Evolutionary conservation across 2,113 vertebrate species (phyloP), one percentile per base, ranked within the genome.

Genomic region (Ammodytes marinus): DNA sequence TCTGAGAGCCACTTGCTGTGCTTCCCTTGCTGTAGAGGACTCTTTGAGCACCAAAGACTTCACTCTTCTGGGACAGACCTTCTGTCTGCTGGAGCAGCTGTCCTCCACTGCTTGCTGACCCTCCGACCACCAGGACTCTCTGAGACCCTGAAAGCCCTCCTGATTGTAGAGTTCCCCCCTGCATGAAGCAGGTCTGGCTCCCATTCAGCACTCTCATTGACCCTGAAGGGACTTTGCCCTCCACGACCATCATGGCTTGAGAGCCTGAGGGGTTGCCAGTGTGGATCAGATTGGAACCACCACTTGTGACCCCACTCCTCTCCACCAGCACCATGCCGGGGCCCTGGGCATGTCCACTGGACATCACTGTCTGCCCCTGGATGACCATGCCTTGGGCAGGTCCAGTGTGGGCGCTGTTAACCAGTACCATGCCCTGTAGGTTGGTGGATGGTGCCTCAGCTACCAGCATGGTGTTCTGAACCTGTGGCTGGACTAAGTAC

Each of bases 401-500:
- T 39, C 15, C 42, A 13, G 61, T 45, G 13, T 87, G 80, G 49
- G 64, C 52, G 19, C 76, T 42, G 0, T 85, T 85, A 27, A 93
- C 66, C 63, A 94, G 17, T n/a, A 94, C 70, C 87, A 94, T 63
- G 47, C 74, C 59, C 73, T 93, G 91, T 40, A 92, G 39, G 69
- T 85, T 88, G 60, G 75, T 65, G 45, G 82, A 46, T 1, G 88
- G 88, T 37, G 86, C 77, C 17, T 89, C 80, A 17, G 93, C 46
- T 15, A 93, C 54, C 8, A 94, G 52, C 74, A 92, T 14, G 11
- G 87, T 86, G 77, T 91, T 92, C 60, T 91, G 76, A 64, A 91
- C 74, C 39, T 89, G 88, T 54, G 89, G 91, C 70, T 93, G 91
- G 74, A 93, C 67, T 40, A 93, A 17, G 19, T 93, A 95, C 6